Evolutionary conservation across 2,797 vertebrate genomes (phyloP).

Genomic region (Hyperoplus immaculatus): DNA sequence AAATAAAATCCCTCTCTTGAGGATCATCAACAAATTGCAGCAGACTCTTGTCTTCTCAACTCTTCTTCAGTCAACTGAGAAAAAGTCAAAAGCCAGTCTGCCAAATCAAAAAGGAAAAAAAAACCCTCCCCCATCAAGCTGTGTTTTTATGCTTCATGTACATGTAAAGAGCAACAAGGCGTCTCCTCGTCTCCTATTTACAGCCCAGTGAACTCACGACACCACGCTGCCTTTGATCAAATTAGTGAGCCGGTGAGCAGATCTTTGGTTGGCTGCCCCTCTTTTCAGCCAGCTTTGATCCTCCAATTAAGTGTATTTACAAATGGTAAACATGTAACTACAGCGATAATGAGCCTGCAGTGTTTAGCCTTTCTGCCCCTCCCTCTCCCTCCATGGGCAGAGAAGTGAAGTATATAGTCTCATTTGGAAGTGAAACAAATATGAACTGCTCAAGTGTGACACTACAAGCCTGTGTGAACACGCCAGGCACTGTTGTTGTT

Average conservation of each 20-base stretch:
- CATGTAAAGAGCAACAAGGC: constrained; percentile 4
- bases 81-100: constrained; percentile 30
- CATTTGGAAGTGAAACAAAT: constrained; percentile 69
- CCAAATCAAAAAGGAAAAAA: background rate
- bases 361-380: constrained; percentile 46
- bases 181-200: constrained; percentile 24
- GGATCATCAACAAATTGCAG: background rate
- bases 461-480: constrained; percentile 40
- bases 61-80: constrained; percentile 1
- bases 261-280: constrained; percentile 51
- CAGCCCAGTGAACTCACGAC: constrained; percentile 37
- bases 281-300: constrained; percentile 77
- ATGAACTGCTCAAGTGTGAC: constrained; percentile 65
- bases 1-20: background rate
- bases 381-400: constrained; percentile 49
- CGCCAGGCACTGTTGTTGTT: constrained; percentile 39
- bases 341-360: constrained; percentile 79
- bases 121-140: constrained; percentile 17
- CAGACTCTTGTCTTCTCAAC: background rate
- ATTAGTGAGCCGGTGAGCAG: constrained; percentile 55
- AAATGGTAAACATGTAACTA: constrained; percentile 84
- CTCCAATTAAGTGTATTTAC: constrained; percentile 83
- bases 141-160: background rate
- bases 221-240: constrained; percentile 54
- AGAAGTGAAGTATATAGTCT: constrained; percentile 37